Conservation (phyloP, 1,140 invertebrate genomes). For the Drosophila tsacasi region DNA sequence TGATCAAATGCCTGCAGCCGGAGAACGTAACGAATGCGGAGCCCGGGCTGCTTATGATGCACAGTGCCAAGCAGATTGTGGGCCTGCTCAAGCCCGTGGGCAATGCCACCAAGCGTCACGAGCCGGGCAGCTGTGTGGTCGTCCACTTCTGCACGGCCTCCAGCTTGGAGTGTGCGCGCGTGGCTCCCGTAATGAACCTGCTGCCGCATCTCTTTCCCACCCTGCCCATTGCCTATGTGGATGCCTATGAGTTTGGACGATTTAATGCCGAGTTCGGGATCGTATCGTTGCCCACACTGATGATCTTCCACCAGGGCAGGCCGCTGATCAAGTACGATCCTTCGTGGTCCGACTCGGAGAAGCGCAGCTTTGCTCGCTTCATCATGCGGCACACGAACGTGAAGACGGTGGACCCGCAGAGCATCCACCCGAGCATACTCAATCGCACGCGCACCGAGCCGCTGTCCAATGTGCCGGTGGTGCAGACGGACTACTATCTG, state of each 20-base stretch:
- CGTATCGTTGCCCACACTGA: conserved; percentile 95
- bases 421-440: conserved; percentile 13
- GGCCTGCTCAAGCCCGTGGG: conserved; percentile 85
- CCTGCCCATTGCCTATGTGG: conserved; percentile 95
- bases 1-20: conserved; percentile 70
- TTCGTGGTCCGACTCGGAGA: conserved; percentile 91
- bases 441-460: conserved; percentile 19
- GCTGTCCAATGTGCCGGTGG: conserved; percentile 86
- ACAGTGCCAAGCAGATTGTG: conserved; percentile 77
- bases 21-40: conserved; percentile 5
- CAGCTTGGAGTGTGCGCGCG: conserved; percentile 95
- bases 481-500: conserved; percentile 91
- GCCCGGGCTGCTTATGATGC: conserved; percentile 64
- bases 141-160: conserved; percentile 96
- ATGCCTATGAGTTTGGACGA: conserved; percentile 93
- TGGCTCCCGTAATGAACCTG: conserved; percentile 96
- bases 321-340: conserved; percentile 85
- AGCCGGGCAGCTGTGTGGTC: conserved; percentile 90
- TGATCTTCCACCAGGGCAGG: conserved; percentile 97
- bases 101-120: conserved; percentile 86
- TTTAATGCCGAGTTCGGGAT: conserved; percentile 97
- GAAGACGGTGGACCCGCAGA: conserved; percentile 85
- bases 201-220: conserved; percentile 92
- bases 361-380: conserved; percentile 93
- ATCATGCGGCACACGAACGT: conserved; percentile 92